A percentile compares a stretch with the other conserved stretches of the same genome.
These are phyloP conservation scores for Cnemophilus loriae DNA, from an alignment of 2,113 vertebrate genomes.

Conservation along the genomic window DNA sequence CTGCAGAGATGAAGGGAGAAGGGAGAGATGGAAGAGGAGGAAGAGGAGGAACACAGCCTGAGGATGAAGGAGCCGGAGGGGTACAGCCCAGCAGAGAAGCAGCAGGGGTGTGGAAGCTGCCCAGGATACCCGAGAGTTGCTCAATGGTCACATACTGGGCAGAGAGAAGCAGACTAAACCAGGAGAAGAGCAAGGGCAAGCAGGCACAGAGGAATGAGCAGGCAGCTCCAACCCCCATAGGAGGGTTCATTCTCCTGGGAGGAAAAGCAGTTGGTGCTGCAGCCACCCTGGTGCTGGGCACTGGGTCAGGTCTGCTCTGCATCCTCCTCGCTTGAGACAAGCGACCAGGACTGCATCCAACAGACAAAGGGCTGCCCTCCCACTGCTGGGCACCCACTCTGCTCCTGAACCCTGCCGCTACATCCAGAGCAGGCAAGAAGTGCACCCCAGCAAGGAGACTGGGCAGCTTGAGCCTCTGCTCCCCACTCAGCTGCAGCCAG, in stretches of 20 bases:
- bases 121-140: slow-evolving; percentile 85
- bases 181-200: neutral
- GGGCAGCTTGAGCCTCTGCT: neutral
- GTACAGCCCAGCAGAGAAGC: slow-evolving; percentile 45
- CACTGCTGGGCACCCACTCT: neutral
- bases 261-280: neutral
- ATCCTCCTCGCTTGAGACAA: rapidly evolving
- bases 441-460: neutral
- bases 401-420: neutral
- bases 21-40: slow-evolving; percentile 65
- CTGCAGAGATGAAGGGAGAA: slow-evolving; percentile 70
- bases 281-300: neutral
- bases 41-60: slow-evolving; percentile 59
- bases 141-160: slow-evolving; percentile 88
- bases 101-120: slow-evolving; percentile 64
- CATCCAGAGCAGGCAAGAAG: neutral
- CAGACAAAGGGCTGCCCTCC: neutral
- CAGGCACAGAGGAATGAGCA: neutral
- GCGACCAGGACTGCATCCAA: neutral
- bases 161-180: slow-evolving; percentile 16
- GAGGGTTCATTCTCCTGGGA: neutral
- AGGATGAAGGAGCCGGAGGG: slow-evolving; percentile 59
- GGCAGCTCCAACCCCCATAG: neutral
- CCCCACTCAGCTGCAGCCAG: neutral
- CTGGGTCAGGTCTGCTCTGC: neutral